Percentiles rank a stretch among this genome's conserved stretches.
These are phyloP conservation scores for Leucopternis melanops DNA, from an alignment of 2,113 vertebrate genomes.

Conservation along the genomic window DNA sequence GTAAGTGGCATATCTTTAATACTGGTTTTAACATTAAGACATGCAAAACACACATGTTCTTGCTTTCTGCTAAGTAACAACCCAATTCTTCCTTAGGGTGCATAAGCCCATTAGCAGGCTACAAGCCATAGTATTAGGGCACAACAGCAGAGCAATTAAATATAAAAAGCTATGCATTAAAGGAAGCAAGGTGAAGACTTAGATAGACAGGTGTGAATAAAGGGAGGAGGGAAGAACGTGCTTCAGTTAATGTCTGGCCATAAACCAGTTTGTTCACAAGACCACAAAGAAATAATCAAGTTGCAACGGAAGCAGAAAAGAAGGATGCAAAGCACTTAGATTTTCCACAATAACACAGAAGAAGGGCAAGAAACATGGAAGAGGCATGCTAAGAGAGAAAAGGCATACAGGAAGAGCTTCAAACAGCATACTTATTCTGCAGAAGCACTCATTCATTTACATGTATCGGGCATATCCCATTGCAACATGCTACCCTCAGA, in stretches of 20 bases:
- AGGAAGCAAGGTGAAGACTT: not conserved
- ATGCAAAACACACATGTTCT: not conserved
- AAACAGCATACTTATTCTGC: not conserved
- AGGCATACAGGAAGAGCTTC: not conserved
- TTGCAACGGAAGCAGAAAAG: not conserved
- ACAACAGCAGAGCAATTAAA: not conserved
- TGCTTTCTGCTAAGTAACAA: not conserved
- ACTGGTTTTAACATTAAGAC: not conserved
- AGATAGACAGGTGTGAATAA: not conserved
- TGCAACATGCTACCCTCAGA: not conserved
- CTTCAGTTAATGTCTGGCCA: not conserved
- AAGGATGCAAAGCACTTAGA: not conserved
- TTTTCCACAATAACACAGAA: not conserved
- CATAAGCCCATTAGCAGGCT: not conserved
- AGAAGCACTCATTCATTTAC: not conserved
- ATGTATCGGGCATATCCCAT: not conserved
- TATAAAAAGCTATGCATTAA: not conserved
- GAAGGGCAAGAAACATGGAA: not conserved
- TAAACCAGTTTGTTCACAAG: not conserved
- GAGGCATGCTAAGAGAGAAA: not conserved
- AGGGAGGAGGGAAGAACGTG: not conserved
- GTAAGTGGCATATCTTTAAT: not conserved
- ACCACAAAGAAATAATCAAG: not conserved
- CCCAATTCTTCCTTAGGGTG: not conserved
- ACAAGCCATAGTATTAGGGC: not conserved